Conservation (phyloP, 2,797 vertebrate species). For the Anguilla marmorata region DNA sequence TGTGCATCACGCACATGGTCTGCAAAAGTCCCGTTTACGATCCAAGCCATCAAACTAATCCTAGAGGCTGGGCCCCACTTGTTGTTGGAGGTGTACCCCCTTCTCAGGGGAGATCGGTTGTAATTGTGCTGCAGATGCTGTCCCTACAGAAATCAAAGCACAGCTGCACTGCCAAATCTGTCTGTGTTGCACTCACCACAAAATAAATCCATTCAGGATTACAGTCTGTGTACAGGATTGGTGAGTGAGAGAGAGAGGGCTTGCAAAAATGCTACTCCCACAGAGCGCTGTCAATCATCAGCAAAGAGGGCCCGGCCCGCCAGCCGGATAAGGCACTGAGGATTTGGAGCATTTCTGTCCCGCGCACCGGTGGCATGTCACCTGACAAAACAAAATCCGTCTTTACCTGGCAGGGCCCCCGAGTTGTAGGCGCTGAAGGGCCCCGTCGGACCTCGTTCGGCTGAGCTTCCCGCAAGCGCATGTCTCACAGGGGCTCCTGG, state of each 20-base stretch:
- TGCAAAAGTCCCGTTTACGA: not conserved
- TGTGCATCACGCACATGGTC: not conserved
- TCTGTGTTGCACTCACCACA: not conserved
- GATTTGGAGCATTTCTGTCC: not conserved
- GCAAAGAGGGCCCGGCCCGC: conserved; percentile 29
- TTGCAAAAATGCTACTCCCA: conserved; percentile 41
- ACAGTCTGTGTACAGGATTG: conserved; percentile 30
- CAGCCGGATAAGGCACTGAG: conserved; percentile 38
- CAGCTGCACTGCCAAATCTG: not conserved
- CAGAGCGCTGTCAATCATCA: conserved; percentile 36
- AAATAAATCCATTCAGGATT: conserved; percentile 37
- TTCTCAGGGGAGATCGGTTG: conserved; percentile 4
- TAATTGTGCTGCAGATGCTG: conserved; percentile 8
- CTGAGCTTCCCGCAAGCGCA: not conserved
- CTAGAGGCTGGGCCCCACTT: not conserved
- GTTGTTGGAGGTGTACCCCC: not conserved
- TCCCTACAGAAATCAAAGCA: conserved; percentile 13
- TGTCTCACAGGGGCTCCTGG: not conserved
- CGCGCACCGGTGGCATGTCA: not conserved
- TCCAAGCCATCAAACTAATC: not conserved
- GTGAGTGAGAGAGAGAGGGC: conserved; percentile 30
- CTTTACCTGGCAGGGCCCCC: not conserved
- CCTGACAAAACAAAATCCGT: not conserved
- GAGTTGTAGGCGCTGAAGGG: not conserved
- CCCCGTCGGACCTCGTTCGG: not conserved